phyloP scores from a whole-genome alignment of 2,797 vertebrate genomes.

The Coilia nasus region DNA sequence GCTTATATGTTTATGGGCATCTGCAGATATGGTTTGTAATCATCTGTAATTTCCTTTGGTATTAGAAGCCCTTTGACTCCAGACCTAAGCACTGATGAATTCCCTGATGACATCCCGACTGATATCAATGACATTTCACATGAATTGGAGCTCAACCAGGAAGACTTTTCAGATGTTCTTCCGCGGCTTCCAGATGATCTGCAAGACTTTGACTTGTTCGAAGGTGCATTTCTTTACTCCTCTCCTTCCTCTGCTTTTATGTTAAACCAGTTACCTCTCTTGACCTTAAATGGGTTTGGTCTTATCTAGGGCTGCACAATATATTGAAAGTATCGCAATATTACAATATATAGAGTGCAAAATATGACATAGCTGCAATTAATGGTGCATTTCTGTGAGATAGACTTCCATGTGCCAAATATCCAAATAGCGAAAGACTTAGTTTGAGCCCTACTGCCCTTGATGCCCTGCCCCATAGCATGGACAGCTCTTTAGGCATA shows the following conservation, averaged over 20 bases:
- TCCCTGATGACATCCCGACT: conserved; percentile 97
- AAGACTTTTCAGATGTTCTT: conserved; percentile 97
- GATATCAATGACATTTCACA: conserved; percentile 99
- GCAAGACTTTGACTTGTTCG: conserved; percentile 98
- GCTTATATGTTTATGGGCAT: not conserved
- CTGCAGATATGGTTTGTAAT: not conserved
- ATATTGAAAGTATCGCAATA: too few species aligned
- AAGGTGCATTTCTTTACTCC: conserved; percentile 77
- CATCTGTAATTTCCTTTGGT: not conserved
- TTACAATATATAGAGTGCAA: too few species aligned
- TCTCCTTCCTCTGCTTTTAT: not conserved
- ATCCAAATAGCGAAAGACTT: too few species aligned
- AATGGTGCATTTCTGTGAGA: too few species aligned
- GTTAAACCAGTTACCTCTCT: not conserved
- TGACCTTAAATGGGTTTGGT: not conserved
- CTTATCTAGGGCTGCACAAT: too few species aligned
- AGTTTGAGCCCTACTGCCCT: too few species aligned
- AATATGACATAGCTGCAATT: too few species aligned
- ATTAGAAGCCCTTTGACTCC: conserved; percentile 93
- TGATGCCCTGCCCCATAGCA: too few species aligned
- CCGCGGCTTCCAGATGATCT: conserved; percentile 94
- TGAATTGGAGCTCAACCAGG: conserved; percentile 97
- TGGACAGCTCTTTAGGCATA: too few species aligned
- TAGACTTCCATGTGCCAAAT: too few species aligned
- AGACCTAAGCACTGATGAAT: conserved; percentile 94